Base-by-base conservation (phyloP, 2,888 invertebrate genomes). In the Agrochola lota region DNA sequence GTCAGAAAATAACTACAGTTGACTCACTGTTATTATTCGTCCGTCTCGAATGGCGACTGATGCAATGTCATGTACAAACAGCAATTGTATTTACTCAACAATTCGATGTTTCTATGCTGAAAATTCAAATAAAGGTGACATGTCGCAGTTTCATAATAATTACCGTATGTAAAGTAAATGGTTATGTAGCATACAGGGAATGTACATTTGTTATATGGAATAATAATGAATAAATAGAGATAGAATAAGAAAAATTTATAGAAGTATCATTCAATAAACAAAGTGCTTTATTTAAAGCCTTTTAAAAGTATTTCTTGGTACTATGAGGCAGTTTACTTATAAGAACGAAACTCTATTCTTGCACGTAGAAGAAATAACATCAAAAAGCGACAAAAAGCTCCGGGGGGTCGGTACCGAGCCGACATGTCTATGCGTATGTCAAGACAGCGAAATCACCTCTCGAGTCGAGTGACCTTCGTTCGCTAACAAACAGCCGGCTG, bases 381-480 rank as follows among this genome's bases (percentile, higher is more conserved):
- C 49, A 70, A 75, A 85, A 79, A 81, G 67, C 64, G 43, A 81
- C 62, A 80, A 85, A 83, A 85, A 79, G 30, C 59, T 40, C 63
- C 46, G 43, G 2, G 72, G 15, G 59, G 55, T 35, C 52, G 60
- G 63, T 69, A 83, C 71, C 49, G 46, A 46, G 46, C 0, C 46
- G 46, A 67, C 69, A 66, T 78, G 68, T 76, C 71, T 81, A 77
- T 80, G 74, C 85, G 80, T 83, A 85, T 83, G 83, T 81, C 81
- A 88, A 88, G 89, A 90, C 88, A 87, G 88, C 90, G 82, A 90
- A 90, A 87, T 89, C 88, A 87, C 88, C 89, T 87, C 88, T 91
- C 90, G 89, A 89, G 91, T 89, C 90, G 92, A 91, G 94, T 95
- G 95, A 95, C 95, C 95, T 95, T 95, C 95, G 94, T 90, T 87